Evolutionary conservation across 2,797 vertebrate genomes (phyloP).

Genomic region (Lindbergichthys nudifrons): DNA sequence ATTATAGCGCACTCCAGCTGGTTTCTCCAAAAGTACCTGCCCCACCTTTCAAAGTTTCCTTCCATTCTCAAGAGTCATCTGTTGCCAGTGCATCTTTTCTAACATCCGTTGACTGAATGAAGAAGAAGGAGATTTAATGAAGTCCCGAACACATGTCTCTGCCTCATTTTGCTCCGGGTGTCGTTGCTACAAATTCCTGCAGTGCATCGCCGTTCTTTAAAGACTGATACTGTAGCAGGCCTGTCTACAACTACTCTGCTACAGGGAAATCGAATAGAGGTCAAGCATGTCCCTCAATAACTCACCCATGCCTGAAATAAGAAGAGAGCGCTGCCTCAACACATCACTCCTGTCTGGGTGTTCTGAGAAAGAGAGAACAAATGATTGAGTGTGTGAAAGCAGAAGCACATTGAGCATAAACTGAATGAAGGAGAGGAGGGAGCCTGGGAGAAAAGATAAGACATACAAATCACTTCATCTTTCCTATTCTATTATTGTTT

Average conservation of each 20-base stretch:
- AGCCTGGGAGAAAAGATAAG: neutral
- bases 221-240: conserved; percentile 22
- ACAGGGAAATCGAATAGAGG: conserved; percentile 39
- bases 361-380: conserved; percentile 8
- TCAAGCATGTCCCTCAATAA: conserved; percentile 52
- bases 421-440: neutral
- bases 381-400: neutral
- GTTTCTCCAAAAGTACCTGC: too few relatives aligned
- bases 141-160: neutral
- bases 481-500: neutral
- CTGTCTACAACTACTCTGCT: conserved; percentile 8
- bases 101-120: neutral
- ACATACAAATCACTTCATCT: neutral
- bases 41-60: conserved; percentile 36
- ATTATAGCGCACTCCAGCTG: too few relatives aligned
- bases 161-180: conserved; percentile 1
- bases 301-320: conserved; percentile 68
- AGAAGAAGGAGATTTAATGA: neutral
- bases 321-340: conserved; percentile 31
- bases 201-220: conserved; percentile 5
- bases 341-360: conserved; percentile 15
- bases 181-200: neutral
- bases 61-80: conserved; percentile 30
- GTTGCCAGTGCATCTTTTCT: conserved; percentile 31
- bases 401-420: neutral